phyloP scores from a whole-genome alignment of 2,888 invertebrate species.

The Seira musarum region DNA sequence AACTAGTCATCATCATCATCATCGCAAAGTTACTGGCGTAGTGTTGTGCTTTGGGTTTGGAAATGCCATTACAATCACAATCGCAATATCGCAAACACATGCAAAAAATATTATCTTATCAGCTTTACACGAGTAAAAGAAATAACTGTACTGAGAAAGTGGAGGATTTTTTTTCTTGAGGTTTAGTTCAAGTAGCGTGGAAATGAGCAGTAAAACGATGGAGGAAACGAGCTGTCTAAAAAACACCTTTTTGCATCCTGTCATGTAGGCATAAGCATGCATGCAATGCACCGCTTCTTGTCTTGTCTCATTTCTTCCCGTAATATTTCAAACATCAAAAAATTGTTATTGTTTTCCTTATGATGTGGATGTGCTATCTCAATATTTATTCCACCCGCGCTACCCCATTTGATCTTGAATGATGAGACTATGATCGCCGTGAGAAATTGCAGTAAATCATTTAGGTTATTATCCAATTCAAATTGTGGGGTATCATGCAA shows the following conservation, averaged over 20 bases:
- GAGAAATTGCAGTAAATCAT: constrained; percentile 31
- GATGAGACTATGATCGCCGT: constrained; percentile 15
- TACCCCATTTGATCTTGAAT: too few species aligned
- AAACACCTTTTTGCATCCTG: constrained; percentile 46
- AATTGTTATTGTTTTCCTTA: not conserved
- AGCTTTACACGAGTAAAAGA: not conserved
- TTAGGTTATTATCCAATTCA: not conserved
- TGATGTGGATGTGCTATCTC: not conserved
- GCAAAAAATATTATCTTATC: constrained; percentile 14
- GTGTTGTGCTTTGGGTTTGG: too few species aligned
- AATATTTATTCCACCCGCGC: not conserved
- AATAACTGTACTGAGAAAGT: constrained; percentile 2
- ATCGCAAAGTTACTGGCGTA: too few species aligned
- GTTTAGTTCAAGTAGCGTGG: too few species aligned
- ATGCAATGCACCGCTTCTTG: not conserved
- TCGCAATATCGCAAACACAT: too few species aligned
- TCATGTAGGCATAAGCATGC: too few species aligned
- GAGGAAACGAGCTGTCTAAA: constrained; percentile 47
- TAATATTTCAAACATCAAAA: constrained; percentile 1
- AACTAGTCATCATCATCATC: too few species aligned
- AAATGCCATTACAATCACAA: not conserved
- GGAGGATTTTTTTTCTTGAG: not conserved
- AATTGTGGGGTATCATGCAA: constrained; percentile 7
- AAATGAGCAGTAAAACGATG: constrained; percentile 4
- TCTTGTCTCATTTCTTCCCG: constrained; percentile 19